Evolutionary conservation across 2,113 vertebrate genomes (phyloP).

Genomic region (Erythrolamprus reginae): DNA sequence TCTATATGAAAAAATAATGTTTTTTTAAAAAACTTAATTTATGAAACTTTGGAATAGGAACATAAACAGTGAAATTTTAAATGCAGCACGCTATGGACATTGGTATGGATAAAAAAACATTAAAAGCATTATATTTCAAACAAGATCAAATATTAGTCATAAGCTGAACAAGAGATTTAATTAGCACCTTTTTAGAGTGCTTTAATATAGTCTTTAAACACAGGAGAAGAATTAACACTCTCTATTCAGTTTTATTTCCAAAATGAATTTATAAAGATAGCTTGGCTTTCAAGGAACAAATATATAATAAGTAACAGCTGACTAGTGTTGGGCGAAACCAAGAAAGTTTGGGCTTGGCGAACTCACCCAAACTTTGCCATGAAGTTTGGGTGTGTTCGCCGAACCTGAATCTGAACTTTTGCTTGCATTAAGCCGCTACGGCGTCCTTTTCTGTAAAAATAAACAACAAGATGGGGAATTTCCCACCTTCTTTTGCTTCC

Average conservation of each 20-base stretch:
- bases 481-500: too few relatives aligned
- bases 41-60: conserved; percentile 64
- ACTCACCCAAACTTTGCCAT: too few relatives aligned
- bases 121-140: conserved; percentile 63
- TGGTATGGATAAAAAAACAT: conserved; percentile 64
- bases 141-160: conserved; percentile 60
- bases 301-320: background rate
- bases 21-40: conserved; percentile 62
- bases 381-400: too few relatives aligned
- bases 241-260: conserved; percentile 32
- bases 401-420: too few relatives aligned
- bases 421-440: too few relatives aligned
- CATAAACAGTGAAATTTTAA: conserved; percentile 60
- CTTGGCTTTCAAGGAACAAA: conserved; percentile 16
- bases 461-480: too few relatives aligned
- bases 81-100: conserved; percentile 57
- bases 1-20: conserved; percentile 70
- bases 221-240: conserved; percentile 32
- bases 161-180: conserved; percentile 64
- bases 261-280: conserved; percentile 31
- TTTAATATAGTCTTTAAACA: conserved; percentile 41
- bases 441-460: too few relatives aligned
- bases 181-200: conserved; percentile 54
- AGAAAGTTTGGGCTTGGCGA: too few relatives aligned
- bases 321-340: too few relatives aligned